These are phyloP conservation scores for Phaenicophaeus curvirostris DNA, from an alignment of 2,797 vertebrate genomes.

Conservation along the genomic window DNA sequence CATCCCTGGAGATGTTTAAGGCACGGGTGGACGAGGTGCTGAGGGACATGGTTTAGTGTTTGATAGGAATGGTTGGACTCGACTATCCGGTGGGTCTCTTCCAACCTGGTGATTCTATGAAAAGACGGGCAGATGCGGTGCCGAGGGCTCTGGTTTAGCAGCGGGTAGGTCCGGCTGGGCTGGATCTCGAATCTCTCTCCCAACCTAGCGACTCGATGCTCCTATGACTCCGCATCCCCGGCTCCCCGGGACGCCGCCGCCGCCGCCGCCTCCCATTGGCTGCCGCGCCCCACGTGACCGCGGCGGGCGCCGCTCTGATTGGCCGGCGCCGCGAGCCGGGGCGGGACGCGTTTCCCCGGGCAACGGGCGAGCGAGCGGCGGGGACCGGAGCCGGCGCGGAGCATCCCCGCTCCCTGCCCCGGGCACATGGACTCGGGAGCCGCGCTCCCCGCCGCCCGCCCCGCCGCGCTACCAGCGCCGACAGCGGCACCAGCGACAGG, in stretches of 20 bases:
- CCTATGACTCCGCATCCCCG: too few relatives aligned
- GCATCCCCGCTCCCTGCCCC: background rate
- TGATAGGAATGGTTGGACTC: too few relatives aligned
- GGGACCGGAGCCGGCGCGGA: background rate
- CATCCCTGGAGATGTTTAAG: too few relatives aligned
- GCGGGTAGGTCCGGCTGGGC: too few relatives aligned
- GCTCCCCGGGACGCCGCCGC: background rate
- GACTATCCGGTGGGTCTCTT: too few relatives aligned
- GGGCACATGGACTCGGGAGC: background rate
- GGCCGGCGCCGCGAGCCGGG: constrained; percentile 35
- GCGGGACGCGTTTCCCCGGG: constrained; percentile 73
- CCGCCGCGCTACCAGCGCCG: background rate
- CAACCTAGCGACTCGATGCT: too few relatives aligned
- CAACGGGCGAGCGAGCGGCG: constrained; percentile 67
- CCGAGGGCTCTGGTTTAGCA: too few relatives aligned
- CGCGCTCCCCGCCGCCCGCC: background rate
- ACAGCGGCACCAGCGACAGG: background rate
- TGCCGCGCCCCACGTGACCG: constrained; percentile 55
- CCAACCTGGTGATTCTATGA: too few relatives aligned
- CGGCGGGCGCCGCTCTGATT: constrained; percentile 14
- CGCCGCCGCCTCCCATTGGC: constrained; percentile 52
- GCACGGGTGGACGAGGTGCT: too few relatives aligned
- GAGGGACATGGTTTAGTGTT: too few relatives aligned
- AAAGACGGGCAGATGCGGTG: too few relatives aligned
- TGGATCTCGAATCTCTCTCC: too few relatives aligned